Evolutionary conservation across 1,140 invertebrate species (phyloP).

Genomic region (Nomia melanderi): DNA sequence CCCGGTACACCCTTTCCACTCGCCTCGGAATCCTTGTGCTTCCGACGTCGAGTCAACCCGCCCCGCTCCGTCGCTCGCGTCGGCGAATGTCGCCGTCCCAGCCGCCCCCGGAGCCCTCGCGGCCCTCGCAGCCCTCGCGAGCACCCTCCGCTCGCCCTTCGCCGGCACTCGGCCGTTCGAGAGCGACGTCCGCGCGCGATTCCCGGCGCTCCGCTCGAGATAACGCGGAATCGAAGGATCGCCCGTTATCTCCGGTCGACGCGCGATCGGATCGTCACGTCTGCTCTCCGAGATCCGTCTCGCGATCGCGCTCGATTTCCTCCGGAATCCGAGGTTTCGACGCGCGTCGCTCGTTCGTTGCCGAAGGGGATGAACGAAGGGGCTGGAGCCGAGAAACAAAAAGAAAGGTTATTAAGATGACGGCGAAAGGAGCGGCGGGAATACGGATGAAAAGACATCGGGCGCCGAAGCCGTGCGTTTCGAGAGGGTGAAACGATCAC

Average conservation of each 20-base stretch:
- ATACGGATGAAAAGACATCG: constrained; percentile 55
- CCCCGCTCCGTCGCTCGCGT: constrained; percentile 30
- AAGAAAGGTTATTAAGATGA: constrained; percentile 32
- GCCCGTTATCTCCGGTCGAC: neutral
- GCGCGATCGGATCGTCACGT: no score
- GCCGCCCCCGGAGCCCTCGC: neutral
- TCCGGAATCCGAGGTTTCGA: no score
- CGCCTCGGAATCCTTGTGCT: constrained; percentile 56
- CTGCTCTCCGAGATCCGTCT: neutral
- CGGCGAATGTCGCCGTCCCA: constrained; percentile 53
- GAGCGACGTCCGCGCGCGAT: constrained; percentile 46
- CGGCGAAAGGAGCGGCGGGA: neutral
- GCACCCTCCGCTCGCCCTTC: neutral
- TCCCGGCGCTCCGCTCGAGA: constrained; percentile 21
- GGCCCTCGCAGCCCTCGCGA: neutral
- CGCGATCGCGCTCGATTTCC: neutral
- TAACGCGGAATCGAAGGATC: constrained; percentile 26
- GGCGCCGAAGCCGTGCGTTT: constrained; percentile 37
- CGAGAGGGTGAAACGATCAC: constrained; percentile 7
- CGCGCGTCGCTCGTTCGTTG: no score
- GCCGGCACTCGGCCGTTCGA: no score
- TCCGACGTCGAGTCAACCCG: constrained; percentile 66
- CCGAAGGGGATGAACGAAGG: neutral
- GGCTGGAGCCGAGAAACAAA: neutral
- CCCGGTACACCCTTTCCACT: constrained; percentile 50